Evolutionary conservation across 2,888 invertebrate species (phyloP).

Genomic region (Drosophila pegasa): DNA sequence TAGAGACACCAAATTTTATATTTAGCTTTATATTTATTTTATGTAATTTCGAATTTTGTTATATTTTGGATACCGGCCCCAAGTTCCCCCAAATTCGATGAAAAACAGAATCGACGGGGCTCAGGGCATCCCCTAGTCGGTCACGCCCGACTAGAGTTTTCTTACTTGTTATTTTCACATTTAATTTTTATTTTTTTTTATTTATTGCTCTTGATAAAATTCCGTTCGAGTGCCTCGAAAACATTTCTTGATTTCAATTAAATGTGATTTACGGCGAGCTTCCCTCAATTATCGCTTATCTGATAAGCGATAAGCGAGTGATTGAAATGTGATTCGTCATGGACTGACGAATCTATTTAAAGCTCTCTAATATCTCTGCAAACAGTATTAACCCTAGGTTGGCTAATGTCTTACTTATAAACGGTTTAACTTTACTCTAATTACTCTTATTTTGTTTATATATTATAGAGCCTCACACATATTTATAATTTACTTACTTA

Average conservation of each 20-base stretch:
- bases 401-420: neutral
- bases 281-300: constrained; percentile 25
- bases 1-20: too few relatives aligned
- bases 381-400: neutral
- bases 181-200: constrained; percentile 17
- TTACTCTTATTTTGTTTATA: neutral
- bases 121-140: too few relatives aligned
- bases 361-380: neutral
- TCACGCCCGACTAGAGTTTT: too few relatives aligned
- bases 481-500: neutral
- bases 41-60: too few relatives aligned
- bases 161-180: too few relatives aligned
- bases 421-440: neutral
- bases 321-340: neutral
- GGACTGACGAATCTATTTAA: neutral
- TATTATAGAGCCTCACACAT: too few relatives aligned
- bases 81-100: too few relatives aligned
- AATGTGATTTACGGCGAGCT: constrained; percentile 54
- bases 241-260: constrained; percentile 16
- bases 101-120: too few relatives aligned
- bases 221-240: constrained; percentile 8
- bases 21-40: too few relatives aligned
- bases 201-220: constrained; percentile 31
- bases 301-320: constrained; percentile 12
- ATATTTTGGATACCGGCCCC: too few relatives aligned